These are phyloP conservation scores for Papilio demoleus DNA, from an alignment of 2,888 invertebrate species.

Conservation along the genomic window DNA sequence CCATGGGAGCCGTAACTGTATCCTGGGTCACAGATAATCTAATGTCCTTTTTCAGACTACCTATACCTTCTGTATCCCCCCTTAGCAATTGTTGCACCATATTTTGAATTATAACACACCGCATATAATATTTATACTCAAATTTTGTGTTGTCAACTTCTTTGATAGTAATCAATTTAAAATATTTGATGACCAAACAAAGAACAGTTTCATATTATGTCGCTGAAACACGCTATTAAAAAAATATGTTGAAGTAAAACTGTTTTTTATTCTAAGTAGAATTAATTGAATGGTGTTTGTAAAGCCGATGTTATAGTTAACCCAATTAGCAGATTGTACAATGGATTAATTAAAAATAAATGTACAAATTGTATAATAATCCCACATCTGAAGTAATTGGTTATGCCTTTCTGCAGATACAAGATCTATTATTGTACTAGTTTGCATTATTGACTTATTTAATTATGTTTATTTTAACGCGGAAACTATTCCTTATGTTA, in stretches of 20 bases:
- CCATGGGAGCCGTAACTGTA: no score
- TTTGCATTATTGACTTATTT: neutral
- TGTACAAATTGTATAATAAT: neutral
- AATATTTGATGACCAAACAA: no score
- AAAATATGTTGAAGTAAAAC: neutral
- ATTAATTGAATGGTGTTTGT: neutral
- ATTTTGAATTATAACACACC: no score
- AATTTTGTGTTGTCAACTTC: no score
- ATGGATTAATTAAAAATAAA: neutral
- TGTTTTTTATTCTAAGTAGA: neutral
- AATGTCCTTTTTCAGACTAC: no score
- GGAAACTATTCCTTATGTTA: neutral
- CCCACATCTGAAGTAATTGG: neutral
- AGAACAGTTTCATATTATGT: neutral
- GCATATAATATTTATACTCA: no score
- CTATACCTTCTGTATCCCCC: no score
- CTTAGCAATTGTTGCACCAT: no score
- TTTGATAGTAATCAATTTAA: no score
- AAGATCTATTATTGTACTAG: neutral
- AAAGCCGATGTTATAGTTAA: neutral
- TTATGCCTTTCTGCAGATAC: slow-evolving; percentile 3
- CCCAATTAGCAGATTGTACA: neutral
- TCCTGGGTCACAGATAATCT: no score
- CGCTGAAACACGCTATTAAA: neutral
- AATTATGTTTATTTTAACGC: neutral